Percentiles rank a stretch among this genome's conserved stretches.
phyloP scores from a whole-genome alignment of 2,888 invertebrate genomes.

The Globia sparganii region DNA sequence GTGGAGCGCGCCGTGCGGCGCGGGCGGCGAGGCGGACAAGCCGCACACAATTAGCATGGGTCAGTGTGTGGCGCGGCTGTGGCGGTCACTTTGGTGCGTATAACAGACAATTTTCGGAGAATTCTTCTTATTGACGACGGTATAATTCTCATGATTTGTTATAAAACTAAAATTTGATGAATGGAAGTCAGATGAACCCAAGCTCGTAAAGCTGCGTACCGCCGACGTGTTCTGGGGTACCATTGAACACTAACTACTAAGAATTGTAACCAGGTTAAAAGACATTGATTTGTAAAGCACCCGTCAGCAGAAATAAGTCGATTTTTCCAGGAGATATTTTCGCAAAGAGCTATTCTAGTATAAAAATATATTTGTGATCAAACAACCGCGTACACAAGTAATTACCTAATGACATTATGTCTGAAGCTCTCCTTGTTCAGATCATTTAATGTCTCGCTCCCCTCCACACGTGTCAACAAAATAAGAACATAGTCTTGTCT shows the following conservation, averaged over 20 bases:
- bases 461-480: background rate
- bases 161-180: background rate
- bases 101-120: background rate
- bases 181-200: background rate
- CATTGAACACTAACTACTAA: constrained; percentile 5
- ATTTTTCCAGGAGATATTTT: background rate
- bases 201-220: background rate
- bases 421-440: background rate
- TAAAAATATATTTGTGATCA: constrained; percentile 26
- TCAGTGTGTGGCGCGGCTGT: constrained; percentile 7
- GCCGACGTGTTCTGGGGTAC: background rate
- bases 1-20: constrained; percentile 8
- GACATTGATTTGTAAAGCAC: background rate
- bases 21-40: background rate
- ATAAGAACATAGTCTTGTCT: background rate
- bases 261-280: too few species aligned
- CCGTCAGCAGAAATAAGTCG: background rate
- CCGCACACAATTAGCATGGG: constrained; percentile 23
- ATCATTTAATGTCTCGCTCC: constrained; percentile 8
- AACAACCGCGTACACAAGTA: constrained; percentile 22
- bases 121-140: background rate
- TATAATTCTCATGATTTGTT: background rate
- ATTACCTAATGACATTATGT: constrained; percentile 29
- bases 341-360: background rate
- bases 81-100: background rate